Evolutionary conservation across 2,888 invertebrate species (phyloP).

Genomic region (Ametastegia equiseti): DNA sequence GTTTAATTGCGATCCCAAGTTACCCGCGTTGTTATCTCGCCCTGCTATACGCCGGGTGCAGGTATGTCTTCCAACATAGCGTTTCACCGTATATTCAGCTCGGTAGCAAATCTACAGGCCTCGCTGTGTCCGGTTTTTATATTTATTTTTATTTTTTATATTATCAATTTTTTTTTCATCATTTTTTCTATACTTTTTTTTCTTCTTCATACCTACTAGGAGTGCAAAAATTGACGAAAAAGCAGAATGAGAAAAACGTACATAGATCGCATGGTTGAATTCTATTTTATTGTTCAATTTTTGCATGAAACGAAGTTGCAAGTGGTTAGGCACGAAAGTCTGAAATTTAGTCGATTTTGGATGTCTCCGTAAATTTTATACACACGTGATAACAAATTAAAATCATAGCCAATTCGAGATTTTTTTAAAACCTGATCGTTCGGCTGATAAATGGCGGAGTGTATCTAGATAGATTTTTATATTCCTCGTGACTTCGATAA

Average conservation of each 20-base stretch:
- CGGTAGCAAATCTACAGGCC: conserved; percentile 20
- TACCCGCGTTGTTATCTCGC: conserved; percentile 45
- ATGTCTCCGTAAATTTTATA: too few relatives aligned
- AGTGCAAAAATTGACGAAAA: not conserved
- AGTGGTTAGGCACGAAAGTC: too few relatives aligned
- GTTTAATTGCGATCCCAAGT: conserved; percentile 47
- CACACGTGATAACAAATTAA: too few relatives aligned
- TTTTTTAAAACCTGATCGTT: too few relatives aligned
- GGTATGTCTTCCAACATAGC: conserved; percentile 29
- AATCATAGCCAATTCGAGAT: too few relatives aligned
- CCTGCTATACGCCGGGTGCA: conserved; percentile 25
- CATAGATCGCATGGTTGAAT: too few relatives aligned
- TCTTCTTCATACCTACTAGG: not conserved
- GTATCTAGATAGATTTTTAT: too few relatives aligned
- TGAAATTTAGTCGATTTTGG: too few relatives aligned
- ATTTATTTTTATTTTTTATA: not conserved
- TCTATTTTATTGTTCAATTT: too few relatives aligned
- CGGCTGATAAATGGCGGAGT: too few relatives aligned
- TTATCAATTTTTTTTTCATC: not conserved
- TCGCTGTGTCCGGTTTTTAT: not conserved
- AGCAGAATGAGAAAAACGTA: not conserved
- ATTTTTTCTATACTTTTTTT: not conserved
- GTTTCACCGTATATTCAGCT: not conserved
- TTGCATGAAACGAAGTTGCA: too few relatives aligned
- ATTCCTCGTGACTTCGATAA: too few relatives aligned